Base-by-base conservation (phyloP, 2,888 invertebrate species). In the Caenorhabditis parvicauda region DNA sequence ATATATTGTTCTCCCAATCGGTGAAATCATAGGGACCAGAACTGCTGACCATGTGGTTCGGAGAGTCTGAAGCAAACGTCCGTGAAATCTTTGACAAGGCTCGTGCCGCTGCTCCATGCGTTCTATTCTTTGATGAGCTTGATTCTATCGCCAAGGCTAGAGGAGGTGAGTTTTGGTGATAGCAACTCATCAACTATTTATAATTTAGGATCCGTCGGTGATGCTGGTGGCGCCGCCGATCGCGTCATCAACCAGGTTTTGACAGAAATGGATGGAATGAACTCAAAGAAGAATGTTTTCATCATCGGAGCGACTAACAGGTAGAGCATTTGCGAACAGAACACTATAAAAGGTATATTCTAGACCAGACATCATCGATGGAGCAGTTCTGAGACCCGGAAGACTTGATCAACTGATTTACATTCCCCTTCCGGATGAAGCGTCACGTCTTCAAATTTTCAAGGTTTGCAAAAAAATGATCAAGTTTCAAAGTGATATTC, bases 261-360 rank as follows among this genome's bases (percentile, higher is more conserved):
- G 56, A 98, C 98, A 1, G 98, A 98, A 86, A 98, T 98, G 98
- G 98, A 98, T 83, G 98, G 98, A 79, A 98, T 98, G 96, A 92
- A 93, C 32, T 91, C 93, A 27, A 98, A 98, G 86, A 98, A 98
- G 85, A 98, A 98, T 83, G 98, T 98, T 21, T 98, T 98, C 83
- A 98, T 98, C 75, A 98, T 98, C 82, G 98, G 98, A 82, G 89
- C 91, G 70, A 92, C 92, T 64, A 92, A 92, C 85, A 86, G 56
- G 56, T 56, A 14, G 9, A 1, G 35, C 9, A 32, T n/a, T 32
- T 32, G 9, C 9, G 9, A 12, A 12, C n/a, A 12, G 9, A 9
- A 9, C 48, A 46, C 14, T 14, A 24, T 9, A 4, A 19, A 1
- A 14, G 14, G 25, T 7, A 2, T n/a, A 3, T 28, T 46, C 1